Conservation (phyloP, 1,140 invertebrate species). For the Cepaea nemoralis region DNA sequence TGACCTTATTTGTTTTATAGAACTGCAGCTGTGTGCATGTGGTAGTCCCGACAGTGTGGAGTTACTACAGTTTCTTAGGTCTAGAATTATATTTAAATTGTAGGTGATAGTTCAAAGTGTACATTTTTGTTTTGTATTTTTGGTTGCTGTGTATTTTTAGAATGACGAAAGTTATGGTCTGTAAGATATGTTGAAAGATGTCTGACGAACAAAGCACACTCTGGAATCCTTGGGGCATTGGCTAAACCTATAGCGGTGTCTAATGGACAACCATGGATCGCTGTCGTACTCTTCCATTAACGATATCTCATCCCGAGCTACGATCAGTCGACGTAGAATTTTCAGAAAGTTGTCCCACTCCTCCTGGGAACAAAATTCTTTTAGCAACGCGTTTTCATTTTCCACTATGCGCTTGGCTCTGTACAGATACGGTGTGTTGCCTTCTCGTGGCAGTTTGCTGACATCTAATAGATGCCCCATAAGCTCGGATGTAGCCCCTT, state of each 20-base stretch:
- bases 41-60: too few species aligned
- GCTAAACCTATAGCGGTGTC: conserved; percentile 44
- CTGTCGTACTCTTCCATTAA: conserved; percentile 56
- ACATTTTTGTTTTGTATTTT: too few species aligned
- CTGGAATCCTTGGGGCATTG: conserved; percentile 41
- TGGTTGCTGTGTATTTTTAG: too few species aligned
- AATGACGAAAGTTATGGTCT: too few species aligned
- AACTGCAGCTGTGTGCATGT: too few species aligned
- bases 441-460: conserved; percentile 38
- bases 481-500: conserved; percentile 37
- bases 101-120: too few species aligned
- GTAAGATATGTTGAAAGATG: too few species aligned
- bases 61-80: too few species aligned
- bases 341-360: conserved; percentile 45
- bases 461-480: conserved; percentile 33
- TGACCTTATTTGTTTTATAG: too few species aligned
- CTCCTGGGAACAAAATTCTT: conserved; percentile 39
- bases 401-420: conserved; percentile 45
- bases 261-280: conserved; percentile 53
- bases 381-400: conserved; percentile 44
- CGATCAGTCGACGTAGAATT: conserved; percentile 40
- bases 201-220: conserved; percentile 39
- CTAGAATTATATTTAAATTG: too few species aligned
- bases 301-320: conserved; percentile 43
- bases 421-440: conserved; percentile 41